These are phyloP conservation scores for Tyrophagus putrescentiae DNA, from an alignment of 1,140 invertebrate species.

Conservation along the genomic window DNA sequence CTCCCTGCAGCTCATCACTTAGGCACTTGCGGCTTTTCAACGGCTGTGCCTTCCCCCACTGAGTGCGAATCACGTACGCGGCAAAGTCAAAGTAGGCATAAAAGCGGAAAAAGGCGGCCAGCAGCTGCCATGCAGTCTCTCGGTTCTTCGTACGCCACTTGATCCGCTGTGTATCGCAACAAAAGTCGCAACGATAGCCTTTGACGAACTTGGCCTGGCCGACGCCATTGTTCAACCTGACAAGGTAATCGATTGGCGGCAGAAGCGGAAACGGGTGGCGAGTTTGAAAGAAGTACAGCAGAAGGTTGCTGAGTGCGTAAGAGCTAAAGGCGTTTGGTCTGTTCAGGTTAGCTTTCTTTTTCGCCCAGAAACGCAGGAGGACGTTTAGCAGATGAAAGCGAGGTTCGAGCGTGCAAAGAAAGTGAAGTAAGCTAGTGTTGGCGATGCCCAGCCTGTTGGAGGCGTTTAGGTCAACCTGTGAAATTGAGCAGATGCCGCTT, in stretches of 20 bases:
- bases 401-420: neutral
- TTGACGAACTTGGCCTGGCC: neutral
- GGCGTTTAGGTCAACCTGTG: neutral
- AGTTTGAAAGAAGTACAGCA: constrained; percentile 1
- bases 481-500: neutral
- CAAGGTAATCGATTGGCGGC: neutral
- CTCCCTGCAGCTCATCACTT: no score
- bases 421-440: constrained; percentile 1
- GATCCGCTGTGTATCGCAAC: no score
- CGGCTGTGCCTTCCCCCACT: no score
- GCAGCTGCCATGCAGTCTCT: neutral
- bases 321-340: neutral
- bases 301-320: neutral
- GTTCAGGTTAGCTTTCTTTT: neutral
- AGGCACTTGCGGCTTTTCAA: no score
- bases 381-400: neutral
- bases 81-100: neutral
- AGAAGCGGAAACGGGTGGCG: neutral
- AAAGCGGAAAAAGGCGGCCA: neutral
- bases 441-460: neutral
- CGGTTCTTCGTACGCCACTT: neutral
- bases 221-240: neutral
- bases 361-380: neutral
- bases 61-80: neutral
- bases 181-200: constrained; percentile 1